phyloP scores from a whole-genome alignment of 2,888 invertebrate species.

The Campoletis raptor region DNA sequence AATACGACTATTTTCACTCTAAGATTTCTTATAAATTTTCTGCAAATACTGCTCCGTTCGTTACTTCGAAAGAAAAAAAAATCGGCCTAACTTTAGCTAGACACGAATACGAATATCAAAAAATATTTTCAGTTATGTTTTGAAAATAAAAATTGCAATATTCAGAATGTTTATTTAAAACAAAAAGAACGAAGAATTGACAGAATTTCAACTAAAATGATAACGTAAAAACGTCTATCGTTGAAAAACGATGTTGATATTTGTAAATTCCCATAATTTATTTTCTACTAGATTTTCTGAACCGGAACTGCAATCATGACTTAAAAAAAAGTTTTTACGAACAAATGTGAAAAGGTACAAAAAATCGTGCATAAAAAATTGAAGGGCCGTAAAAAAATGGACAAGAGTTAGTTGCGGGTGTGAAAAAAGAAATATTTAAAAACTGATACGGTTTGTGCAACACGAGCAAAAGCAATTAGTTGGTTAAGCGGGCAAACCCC shows the following conservation, averaged over 20 bases:
- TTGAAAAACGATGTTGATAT: background rate
- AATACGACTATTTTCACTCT: constrained; percentile 10
- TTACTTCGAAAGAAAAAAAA: background rate
- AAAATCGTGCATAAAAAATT: background rate
- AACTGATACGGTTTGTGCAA: constrained; percentile 68
- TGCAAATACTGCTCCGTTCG: background rate
- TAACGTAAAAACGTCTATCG: background rate
- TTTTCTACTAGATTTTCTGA: background rate
- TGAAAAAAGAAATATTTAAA: constrained; percentile 58
- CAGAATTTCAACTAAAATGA: background rate
- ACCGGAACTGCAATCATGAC: background rate
- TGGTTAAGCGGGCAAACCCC: constrained; percentile 84
- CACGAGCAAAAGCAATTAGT: constrained; percentile 83
- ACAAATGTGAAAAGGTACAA: background rate
- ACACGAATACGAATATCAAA: background rate
- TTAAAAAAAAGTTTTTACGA: background rate
- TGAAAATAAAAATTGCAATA: background rate
- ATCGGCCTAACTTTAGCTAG: background rate
- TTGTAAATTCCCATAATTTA: background rate
- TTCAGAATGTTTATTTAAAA: background rate
- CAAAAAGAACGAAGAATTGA: background rate
- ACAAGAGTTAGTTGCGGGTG: constrained; percentile 21
- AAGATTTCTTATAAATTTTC: background rate
- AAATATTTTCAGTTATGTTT: too few relatives aligned
- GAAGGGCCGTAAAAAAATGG: background rate